Base-by-base conservation (phyloP, 2,888 invertebrate genomes). In the Onthophagus sagittarius region DNA sequence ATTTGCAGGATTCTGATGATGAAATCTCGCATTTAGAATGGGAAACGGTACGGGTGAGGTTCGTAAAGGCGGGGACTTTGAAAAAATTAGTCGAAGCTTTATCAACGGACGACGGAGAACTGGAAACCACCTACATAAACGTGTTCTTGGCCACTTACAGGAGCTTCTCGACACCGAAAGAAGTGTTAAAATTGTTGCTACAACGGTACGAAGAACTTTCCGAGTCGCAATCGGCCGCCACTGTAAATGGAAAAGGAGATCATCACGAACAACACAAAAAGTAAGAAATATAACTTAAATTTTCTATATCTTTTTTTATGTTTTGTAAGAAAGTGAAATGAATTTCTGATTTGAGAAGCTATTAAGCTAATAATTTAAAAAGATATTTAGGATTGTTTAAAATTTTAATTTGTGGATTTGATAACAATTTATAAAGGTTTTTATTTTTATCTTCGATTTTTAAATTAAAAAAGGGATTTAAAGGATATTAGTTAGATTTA, bases 101-200 rank as follows among this genome's bases (percentile, higher is more conserved):
- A 79, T 94, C 96, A 76, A 95, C 96, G 73, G 97, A 97, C 84
- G 94, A 96, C 82, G 98, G 98, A 65, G 97, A 98, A 86, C 89
- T 98, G 80, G 98, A 99, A 88, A 97, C 97, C 76, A 97, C 98
- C 39, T 98, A 98, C 86, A 96, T 99, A 86, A 97, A 98, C 86
- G 97, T 98, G 70, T 99, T 99, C 87, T 91, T 99, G 79, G 95
- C 96, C 78, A 97, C 97, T 0, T 98, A 96, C 86, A 89, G 97
- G 75, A 94, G 93, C 63, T 99, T 98, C 86, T 94, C 98, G 80
- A 93, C 93, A 72, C 91, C 97, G 76, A 89, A 91, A 81, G 93
- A 95, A 82, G 96, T 98, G 72, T 88, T 98, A 79, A 91, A 93
- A 79, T 88, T 95, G 75, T 87, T 98, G 76, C 87, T 96, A 77